Percentiles rank a stretch among this genome's conserved stretches.
Conservation (phyloP, 2,888 invertebrate genomes). For the Drosophila tanythrix region DNA sequence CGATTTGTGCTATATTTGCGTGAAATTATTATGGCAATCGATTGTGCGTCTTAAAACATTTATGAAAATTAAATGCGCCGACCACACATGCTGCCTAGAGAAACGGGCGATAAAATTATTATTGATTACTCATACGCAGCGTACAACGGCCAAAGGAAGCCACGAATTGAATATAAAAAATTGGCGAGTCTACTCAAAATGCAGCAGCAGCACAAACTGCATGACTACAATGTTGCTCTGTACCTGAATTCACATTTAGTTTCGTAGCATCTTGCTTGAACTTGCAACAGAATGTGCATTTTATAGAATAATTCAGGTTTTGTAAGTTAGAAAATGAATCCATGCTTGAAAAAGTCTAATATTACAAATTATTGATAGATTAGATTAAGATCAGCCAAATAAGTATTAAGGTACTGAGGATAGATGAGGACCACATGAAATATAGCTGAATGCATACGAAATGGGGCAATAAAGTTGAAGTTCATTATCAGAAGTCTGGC, state of each 20-base stretch:
- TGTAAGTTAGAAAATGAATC: neutral
- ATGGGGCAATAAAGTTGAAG: accelerated
- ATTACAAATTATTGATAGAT: neutral
- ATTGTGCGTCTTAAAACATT: conserved; percentile 58
- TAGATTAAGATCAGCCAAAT: neutral
- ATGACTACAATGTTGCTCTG: conserved; percentile 17
- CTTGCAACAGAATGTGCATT: neutral
- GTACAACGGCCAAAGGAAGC: conserved; percentile 49
- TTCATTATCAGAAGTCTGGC: neutral
- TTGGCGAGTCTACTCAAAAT: conserved; percentile 11
- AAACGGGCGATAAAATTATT: conserved; percentile 70
- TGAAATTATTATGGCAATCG: conserved; percentile 79
- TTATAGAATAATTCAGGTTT: accelerated
- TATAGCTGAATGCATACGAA: neutral
- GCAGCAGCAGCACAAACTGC: neutral
- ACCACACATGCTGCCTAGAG: conserved; percentile 49
- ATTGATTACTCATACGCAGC: conserved; percentile 77
- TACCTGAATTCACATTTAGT: neutral
- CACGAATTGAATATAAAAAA: conserved; percentile 6
- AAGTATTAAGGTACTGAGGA: neutral
- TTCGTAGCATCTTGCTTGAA: neutral
- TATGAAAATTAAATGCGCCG: conserved; percentile 64
- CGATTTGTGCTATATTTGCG: conserved; percentile 62
- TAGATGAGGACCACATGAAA: neutral
- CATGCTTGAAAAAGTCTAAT: accelerated